Evolutionary conservation across 1,140 invertebrate species (phyloP), one percentile per base, ranked within the genome.

Genomic region (Oppia nitens): DNA sequence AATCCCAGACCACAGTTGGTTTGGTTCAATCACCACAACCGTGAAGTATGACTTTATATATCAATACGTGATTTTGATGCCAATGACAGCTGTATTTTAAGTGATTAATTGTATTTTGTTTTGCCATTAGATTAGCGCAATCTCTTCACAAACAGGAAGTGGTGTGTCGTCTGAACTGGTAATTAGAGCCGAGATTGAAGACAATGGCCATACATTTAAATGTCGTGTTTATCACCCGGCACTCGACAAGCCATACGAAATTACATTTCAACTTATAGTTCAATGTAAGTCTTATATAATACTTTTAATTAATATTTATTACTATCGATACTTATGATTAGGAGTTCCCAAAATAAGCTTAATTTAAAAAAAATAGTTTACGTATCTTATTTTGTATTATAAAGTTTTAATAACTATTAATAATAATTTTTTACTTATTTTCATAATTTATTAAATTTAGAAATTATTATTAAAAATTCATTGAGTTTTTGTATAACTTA

Each of bases 141-240:
- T 64, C 3, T 52, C 60, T 20, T 52, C 53, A n/a, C 56, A 59
- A 29, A 63, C 62, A 20, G 65, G 65, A 28, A 62, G 61, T 47
- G 65, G 64, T 17, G 64, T 66, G 20, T 63, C 62, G 17, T 66
- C 56, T 47, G 65, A 66, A 59, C 40, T 66, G 4, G 64, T 64
- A 1, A 62, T 66, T 61, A 70, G 87, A 50, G 82, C 87, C 2
- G 88, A 90, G 65, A 81, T 85, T 1, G 85, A 84, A 3, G 93
- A 97, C 74, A 96, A 96, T 72, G 83, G 84, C 63, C 87, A 87
- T 0, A 78, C 81, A 63, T 90, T 94, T 68, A 79, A 84, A 64
- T 98, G 94, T 73, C 87, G 92, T 68, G 92, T 91, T 0, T 79
- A 81, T 1, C 97, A 96, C 75, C 83, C 83, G 28, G 93, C 93